phyloP scores from a whole-genome alignment of 1,140 invertebrate genomes.

The Cydia strobilella region DNA sequence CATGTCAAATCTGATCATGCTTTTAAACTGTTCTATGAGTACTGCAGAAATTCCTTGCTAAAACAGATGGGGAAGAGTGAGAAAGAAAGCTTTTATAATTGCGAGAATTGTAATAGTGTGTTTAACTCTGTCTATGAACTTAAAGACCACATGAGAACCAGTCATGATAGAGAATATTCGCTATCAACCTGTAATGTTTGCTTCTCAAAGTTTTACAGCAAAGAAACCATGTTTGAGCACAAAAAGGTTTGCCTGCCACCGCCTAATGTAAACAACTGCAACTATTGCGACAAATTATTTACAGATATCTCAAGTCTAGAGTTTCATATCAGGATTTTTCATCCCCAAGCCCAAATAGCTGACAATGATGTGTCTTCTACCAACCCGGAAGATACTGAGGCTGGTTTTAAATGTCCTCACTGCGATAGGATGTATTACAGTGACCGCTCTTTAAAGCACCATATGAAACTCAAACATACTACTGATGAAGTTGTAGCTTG shows the following conservation, averaged over 20 bases:
- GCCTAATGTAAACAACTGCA: constrained; percentile 52
- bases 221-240: constrained; percentile 54
- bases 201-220: constrained; percentile 62
- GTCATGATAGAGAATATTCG: constrained; percentile 54
- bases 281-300: constrained; percentile 62
- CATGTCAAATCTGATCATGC: constrained; percentile 59
- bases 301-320: constrained; percentile 62
- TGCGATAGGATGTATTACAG: constrained; percentile 61
- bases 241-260: constrained; percentile 60
- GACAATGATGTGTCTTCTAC: constrained; percentile 52
- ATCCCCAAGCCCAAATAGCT: constrained; percentile 56
- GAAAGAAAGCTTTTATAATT: constrained; percentile 42
- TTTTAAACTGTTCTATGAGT: constrained; percentile 62
- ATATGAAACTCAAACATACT: constrained; percentile 61
- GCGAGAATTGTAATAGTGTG: constrained; percentile 51
- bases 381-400: constrained; percentile 40
- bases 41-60: constrained; percentile 54
- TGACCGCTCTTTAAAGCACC: constrained; percentile 59
- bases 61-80: constrained; percentile 34
- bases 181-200: constrained; percentile 64
- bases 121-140: constrained; percentile 53
- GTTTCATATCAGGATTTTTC: constrained; percentile 64
- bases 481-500: constrained; percentile 54
- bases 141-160: constrained; percentile 55
- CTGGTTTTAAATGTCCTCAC: constrained; percentile 48